phyloP scores from a whole-genome alignment of 92 coral and sea anemone genomes.

The Plumapathes pennacea region DNA sequence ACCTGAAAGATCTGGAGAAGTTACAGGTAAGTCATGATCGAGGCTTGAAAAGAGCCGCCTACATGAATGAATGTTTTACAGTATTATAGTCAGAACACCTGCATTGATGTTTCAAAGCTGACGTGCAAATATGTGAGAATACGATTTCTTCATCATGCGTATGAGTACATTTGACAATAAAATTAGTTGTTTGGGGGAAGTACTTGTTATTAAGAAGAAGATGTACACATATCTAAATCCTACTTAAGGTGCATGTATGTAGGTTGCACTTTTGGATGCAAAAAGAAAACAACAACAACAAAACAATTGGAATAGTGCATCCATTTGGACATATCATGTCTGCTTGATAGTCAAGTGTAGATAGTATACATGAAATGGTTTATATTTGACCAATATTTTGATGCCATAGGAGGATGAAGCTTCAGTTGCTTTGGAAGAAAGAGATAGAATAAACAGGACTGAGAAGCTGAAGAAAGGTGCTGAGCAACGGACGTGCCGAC shows the following conservation, averaged over 20 bases:
- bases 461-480: constrained; percentile 73
- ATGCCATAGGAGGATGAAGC: constrained; percentile 77
- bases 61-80: no score
- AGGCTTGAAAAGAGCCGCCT: no score
- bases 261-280: background rate
- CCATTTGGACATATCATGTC: no score
- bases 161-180: no score
- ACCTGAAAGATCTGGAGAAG: constrained; percentile 73
- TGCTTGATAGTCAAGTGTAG: no score
- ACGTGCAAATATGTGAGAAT: no score
- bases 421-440: constrained; percentile 73
- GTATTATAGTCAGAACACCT: no score
- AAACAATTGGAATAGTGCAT: background rate
- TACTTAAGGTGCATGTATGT: background rate
- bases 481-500: constrained; percentile 69
- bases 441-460: constrained; percentile 62
- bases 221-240: background rate
- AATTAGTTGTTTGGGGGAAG: no score
- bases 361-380: no score
- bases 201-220: background rate
- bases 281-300: background rate
- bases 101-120: no score
- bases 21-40: constrained; percentile 90
- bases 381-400: background rate
- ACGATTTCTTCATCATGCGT: no score